Evolutionary conservation across 1,140 invertebrate genomes (phyloP).

Genomic region (Drosophila parvula): DNA sequence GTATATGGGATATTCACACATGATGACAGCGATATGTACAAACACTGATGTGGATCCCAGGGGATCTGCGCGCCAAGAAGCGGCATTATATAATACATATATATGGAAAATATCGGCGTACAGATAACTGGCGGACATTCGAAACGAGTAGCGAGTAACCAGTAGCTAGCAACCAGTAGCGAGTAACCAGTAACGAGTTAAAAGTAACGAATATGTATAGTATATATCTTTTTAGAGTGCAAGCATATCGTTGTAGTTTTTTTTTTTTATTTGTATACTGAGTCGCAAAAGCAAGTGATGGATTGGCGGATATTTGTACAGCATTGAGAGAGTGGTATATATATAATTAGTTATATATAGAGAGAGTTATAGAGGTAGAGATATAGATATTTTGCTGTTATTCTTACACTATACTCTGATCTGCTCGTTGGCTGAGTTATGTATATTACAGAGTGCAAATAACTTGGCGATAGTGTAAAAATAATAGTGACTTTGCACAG

Average conservation of each 20-base stretch:
- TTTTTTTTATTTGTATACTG: not conserved
- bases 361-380: slow-evolving; percentile 19
- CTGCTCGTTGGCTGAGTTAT: slow-evolving; percentile 47
- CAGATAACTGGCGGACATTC: slow-evolving; percentile 44
- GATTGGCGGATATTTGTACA: slow-evolving; percentile 59
- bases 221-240: slow-evolving; percentile 27
- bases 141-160: slow-evolving; percentile 30
- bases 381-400: slow-evolving; percentile 45
- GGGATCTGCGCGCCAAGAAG: slow-evolving; percentile 33
- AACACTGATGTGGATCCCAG: slow-evolving; percentile 28
- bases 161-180: slow-evolving; percentile 38
- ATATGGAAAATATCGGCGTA: slow-evolving; percentile 23
- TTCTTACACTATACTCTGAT: slow-evolving; percentile 71
- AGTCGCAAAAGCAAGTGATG: slow-evolving; percentile 46
- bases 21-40: slow-evolving; percentile 40
- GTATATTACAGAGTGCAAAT: slow-evolving; percentile 62
- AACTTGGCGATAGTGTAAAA: slow-evolving; percentile 68
- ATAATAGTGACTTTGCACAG: slow-evolving; percentile 54
- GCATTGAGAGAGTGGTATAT: slow-evolving; percentile 39
- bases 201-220: slow-evolving; percentile 14
- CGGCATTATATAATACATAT: slow-evolving; percentile 9
- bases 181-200: slow-evolving; percentile 28
- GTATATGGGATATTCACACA: slow-evolving; percentile 32
- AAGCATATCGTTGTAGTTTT: slow-evolving; percentile 19
- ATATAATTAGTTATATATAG: slow-evolving; percentile 17